A percentile compares a stretch with the other conserved stretches of the same genome.
Evolutionary conservation across 2,888 invertebrate species (phyloP).

Genomic region (Ditula angustiorana): DNA sequence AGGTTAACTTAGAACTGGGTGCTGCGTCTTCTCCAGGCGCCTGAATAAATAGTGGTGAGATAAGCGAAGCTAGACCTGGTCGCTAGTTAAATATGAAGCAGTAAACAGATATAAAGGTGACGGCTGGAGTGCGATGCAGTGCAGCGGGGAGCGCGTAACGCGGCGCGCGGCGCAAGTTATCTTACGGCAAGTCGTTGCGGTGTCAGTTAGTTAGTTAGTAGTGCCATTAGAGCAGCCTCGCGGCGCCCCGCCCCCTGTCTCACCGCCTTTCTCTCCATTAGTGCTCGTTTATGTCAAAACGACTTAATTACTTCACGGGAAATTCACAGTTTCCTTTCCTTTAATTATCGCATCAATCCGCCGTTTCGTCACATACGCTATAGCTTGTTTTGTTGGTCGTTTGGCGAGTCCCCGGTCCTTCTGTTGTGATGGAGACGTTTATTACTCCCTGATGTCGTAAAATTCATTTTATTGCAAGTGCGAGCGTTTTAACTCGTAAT

Average conservation of each 20-base stretch:
- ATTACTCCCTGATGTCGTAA: conserved; percentile 64
- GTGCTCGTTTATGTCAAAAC: conserved; percentile 74
- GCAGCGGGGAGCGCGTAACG: conserved; percentile 42
- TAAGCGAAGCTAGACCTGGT: conserved; percentile 39
- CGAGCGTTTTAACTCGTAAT: conserved; percentile 47
- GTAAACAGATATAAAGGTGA: conserved; percentile 50
- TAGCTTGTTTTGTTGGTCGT: conserved; percentile 59
- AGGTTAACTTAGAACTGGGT: conserved; percentile 36
- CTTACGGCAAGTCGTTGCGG: conserved; percentile 67
- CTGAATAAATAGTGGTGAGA: conserved; percentile 40
- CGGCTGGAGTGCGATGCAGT: conserved; percentile 51
- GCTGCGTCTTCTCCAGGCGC: conserved; percentile 37
- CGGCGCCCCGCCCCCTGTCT: conserved; percentile 61
- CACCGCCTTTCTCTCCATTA: conserved; percentile 67
- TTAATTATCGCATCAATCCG: conserved; percentile 55
- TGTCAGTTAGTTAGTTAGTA: conserved; percentile 77
- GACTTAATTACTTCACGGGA: conserved; percentile 74
- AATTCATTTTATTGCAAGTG: conserved; percentile 62
- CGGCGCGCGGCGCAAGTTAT: conserved; percentile 50
- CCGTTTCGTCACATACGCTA: conserved; percentile 50
- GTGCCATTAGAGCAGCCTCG: conserved; percentile 72
- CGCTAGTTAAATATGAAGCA: conserved; percentile 41
- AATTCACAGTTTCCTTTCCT: conserved; percentile 64
- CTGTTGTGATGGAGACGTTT: conserved; percentile 62
- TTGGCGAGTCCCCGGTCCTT: conserved; percentile 63